Conservation (phyloP, 2,888 invertebrate genomes). For the Protophormia terraenovae region DNA sequence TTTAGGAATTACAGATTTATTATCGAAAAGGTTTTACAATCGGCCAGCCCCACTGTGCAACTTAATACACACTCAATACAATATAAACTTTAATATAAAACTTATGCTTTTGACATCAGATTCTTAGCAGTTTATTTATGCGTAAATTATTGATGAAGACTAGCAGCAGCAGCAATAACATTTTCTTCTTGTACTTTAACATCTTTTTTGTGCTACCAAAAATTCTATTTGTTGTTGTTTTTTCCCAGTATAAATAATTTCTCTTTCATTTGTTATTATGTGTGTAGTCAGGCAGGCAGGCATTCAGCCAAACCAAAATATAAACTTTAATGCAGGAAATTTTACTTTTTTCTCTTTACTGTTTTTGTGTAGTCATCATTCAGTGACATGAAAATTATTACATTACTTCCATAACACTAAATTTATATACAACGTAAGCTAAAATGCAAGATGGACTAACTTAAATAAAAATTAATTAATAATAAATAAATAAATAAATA, state of each 20-base stretch:
- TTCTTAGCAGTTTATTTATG: constrained; percentile 54
- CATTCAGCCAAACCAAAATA: constrained; percentile 18
- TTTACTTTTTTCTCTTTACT: not conserved
- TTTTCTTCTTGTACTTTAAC: not conserved
- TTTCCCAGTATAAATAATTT: constrained; percentile 9
- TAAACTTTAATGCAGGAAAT: constrained; percentile 17
- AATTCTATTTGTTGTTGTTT: not conserved
- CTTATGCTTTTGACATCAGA: constrained; percentile 52
- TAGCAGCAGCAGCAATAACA: not conserved
- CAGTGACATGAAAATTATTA: constrained; percentile 60
- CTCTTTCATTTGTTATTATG: constrained; percentile 29
- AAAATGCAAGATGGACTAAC: too few relatives aligned
- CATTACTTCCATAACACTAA: constrained; percentile 63
- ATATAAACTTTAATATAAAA: constrained; percentile 15
- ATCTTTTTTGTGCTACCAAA: constrained; percentile 4
- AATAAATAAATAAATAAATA: too few relatives aligned
- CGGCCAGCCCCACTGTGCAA: too few relatives aligned
- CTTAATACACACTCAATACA: not conserved
- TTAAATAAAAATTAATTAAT: too few relatives aligned
- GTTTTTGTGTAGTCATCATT: constrained; percentile 29
- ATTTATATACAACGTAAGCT: too few relatives aligned
- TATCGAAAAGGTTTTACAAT: too few relatives aligned
- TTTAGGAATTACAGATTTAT: too few relatives aligned
- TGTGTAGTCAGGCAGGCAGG: too few relatives aligned
- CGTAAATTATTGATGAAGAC: constrained; percentile 60